phyloP scores from a whole-genome alignment of 2,888 invertebrate genomes.

The Onchidella celtica region DNA sequence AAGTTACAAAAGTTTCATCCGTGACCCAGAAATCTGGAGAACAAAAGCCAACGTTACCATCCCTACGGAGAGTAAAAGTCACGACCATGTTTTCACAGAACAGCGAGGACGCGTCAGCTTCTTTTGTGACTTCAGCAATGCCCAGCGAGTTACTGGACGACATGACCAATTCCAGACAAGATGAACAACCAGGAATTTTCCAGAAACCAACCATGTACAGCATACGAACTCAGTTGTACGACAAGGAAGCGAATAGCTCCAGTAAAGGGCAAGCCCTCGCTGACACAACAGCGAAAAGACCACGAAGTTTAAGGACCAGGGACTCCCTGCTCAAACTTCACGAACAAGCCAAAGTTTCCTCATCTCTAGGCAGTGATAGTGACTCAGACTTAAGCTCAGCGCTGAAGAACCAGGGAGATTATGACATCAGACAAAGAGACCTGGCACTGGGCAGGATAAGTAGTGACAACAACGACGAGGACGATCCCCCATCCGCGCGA shows the following conservation, averaged over 20 bases:
- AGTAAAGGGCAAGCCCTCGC: neutral
- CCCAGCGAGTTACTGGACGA: no score
- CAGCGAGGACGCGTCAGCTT: slow-evolving; percentile 11
- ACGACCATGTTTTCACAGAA: slow-evolving; percentile 41
- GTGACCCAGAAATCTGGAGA: neutral
- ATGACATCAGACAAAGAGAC: slow-evolving; percentile 38
- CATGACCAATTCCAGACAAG: no score
- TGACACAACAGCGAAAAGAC: neutral
- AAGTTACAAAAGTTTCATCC: neutral
- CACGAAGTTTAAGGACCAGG: neutral
- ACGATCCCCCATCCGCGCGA: neutral
- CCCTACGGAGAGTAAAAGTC: slow-evolving; percentile 17
- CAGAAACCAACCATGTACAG: neutral
- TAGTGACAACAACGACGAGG: slow-evolving; percentile 30
- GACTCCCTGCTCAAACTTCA: slow-evolving; percentile 31
- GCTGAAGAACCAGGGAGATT: slow-evolving; percentile 28
- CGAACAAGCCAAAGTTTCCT: slow-evolving; percentile 37
- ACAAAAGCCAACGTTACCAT: neutral
- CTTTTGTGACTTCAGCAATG: neutral
- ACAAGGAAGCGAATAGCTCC: neutral
- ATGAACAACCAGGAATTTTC: no score
- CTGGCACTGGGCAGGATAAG: slow-evolving; percentile 33
- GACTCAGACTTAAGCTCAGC: slow-evolving; percentile 36
- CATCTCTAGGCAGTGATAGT: slow-evolving; percentile 30
- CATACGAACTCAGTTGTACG: neutral